Percentiles rank a stretch among this genome's conserved stretches.
These are phyloP conservation scores for Galaxias olidus DNA, from an alignment of 2,797 vertebrate genomes.

Conservation along the genomic window DNA sequence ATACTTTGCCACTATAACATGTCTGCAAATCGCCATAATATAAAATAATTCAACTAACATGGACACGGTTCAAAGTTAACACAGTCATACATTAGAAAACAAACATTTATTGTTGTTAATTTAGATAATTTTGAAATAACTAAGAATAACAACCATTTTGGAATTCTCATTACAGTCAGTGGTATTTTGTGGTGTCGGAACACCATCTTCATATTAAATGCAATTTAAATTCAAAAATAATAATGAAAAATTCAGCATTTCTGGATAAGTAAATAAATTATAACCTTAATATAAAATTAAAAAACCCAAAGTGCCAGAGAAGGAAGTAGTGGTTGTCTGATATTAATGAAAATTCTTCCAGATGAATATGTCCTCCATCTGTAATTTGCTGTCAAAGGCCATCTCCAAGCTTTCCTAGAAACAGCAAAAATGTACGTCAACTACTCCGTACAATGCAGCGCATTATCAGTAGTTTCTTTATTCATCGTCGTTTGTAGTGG, in stretches of 20 bases:
- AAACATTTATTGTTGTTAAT: too few relatives aligned
- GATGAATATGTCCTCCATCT: too few relatives aligned
- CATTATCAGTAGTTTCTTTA: constrained; percentile 4
- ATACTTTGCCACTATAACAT: too few relatives aligned
- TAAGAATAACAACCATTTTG: background rate
- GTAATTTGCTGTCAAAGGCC: background rate
- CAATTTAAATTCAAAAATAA: background rate
- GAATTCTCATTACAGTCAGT: constrained; percentile 4
- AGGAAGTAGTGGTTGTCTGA: too few relatives aligned
- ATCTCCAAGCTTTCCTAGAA: background rate
- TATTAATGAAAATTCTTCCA: too few relatives aligned
- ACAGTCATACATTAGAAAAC: too few relatives aligned
- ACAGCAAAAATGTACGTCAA: background rate
- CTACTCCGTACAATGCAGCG: constrained; percentile 6
- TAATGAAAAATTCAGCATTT: background rate
- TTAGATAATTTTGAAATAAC: too few relatives aligned
- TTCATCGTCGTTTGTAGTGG: constrained; percentile 30
- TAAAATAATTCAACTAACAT: too few relatives aligned
- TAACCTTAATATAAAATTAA: background rate
- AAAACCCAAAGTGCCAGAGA: too few relatives aligned
- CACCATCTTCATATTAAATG: background rate
- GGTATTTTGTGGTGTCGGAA: background rate
- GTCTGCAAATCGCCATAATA: too few relatives aligned
- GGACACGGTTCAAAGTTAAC: too few relatives aligned
- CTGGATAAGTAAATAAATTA: background rate